phyloP scores from a whole-genome alignment of 2,888 invertebrate species.

The Sepioteuthis lessoniana region DNA sequence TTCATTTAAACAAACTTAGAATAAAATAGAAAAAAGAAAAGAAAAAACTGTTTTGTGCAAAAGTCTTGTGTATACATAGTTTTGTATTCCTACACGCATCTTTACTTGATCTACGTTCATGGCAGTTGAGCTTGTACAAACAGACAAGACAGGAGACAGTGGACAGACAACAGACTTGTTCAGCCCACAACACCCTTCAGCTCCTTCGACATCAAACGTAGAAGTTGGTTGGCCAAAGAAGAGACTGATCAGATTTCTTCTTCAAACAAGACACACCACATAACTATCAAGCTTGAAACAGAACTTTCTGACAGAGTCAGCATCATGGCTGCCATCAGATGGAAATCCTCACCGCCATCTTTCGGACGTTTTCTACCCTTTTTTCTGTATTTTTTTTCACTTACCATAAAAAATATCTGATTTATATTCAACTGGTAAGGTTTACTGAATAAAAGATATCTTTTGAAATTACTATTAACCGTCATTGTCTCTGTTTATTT shows the following conservation, averaged over 20 bases:
- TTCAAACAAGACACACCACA: neutral
- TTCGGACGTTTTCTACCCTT: neutral
- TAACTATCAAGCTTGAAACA: neutral
- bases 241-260: neutral
- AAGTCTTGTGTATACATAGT: neutral
- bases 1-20: too few relatives aligned
- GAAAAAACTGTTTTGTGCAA: too few relatives aligned
- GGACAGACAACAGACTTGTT: neutral
- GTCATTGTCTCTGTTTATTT: neutral
- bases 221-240: neutral
- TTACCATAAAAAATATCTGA: neutral
- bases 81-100: neutral
- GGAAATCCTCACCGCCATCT: neutral
- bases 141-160: neutral
- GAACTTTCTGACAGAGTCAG: neutral
- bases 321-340: neutral
- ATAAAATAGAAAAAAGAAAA: too few relatives aligned
- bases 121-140: neutral
- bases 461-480: neutral
- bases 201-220: neutral
- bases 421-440: neutral
- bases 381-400: neutral
- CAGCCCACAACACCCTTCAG: neutral
- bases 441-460: neutral
- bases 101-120: neutral